Conservation (phyloP, 2,113 vertebrate genomes). For the Microtus pennsylvanicus region DNA sequence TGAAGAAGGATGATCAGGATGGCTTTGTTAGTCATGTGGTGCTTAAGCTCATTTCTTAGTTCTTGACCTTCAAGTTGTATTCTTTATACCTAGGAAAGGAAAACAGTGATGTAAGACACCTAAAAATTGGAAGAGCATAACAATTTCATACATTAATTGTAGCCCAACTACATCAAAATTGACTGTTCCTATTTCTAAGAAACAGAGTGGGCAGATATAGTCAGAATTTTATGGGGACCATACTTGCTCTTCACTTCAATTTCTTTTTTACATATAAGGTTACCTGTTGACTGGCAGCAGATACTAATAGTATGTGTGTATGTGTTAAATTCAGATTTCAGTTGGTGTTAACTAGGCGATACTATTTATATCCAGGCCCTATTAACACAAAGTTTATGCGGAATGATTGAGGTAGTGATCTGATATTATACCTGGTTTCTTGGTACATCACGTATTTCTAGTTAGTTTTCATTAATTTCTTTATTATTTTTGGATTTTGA, state of each 20-base stretch:
- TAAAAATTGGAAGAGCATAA: background rate
- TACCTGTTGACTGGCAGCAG: slow-evolving; percentile 6
- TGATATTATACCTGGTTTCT: slow-evolving; percentile 27
- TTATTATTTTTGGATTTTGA: background rate
- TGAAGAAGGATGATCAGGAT: background rate
- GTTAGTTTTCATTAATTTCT: slow-evolving; percentile 49
- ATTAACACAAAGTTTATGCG: slow-evolving; percentile 51
- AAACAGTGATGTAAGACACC: background rate
- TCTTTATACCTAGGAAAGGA: background rate
- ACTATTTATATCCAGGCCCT: background rate
- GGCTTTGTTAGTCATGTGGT: background rate
- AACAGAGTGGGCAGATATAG: background rate
- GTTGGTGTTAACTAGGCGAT: background rate
- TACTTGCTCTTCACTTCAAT: slow-evolving; percentile 8
- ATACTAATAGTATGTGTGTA: background rate
- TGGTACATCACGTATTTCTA: slow-evolving; percentile 9
- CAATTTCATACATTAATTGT: slow-evolving; percentile 30
- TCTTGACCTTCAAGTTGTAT: background rate
- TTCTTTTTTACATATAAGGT: slow-evolving; percentile 25
- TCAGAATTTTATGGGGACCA: slow-evolving; percentile 3
- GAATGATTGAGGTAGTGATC: slow-evolving; percentile 44
- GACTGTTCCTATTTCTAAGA: background rate
- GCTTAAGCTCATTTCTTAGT: slow-evolving; percentile 26
- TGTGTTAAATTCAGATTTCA: slow-evolving; percentile 51
- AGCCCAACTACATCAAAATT: background rate